Evolutionary conservation across 2,113 vertebrate genomes (phyloP), one percentile per base, ranked within the genome.

Genomic region (Rhynchomys soricoides): DNA sequence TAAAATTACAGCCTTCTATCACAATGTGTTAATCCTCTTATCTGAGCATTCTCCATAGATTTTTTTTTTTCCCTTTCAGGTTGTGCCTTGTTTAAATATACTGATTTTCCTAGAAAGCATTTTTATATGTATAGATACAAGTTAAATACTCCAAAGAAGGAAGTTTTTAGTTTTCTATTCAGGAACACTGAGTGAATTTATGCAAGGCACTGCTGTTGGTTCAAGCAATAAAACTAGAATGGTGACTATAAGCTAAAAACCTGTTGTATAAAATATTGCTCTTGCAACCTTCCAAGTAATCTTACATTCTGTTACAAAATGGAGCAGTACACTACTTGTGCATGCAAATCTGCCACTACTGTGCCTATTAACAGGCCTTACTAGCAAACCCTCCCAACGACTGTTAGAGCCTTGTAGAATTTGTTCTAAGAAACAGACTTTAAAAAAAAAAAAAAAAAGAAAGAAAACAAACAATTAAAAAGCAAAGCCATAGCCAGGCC

Each of bases 11-110:
- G 96, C 96, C 95, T 97, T 96, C 97, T 95, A 94, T 97, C 97
- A 98, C 89, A 95, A 91, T 95, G 97, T 95, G 96, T 94, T 98
- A 99, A 99, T 98, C 98, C 98, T 98, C 98, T 98, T 98, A 98
- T 91, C 98, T 97, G 94, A 86, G 78, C 50, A 94, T 93, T 97
- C 75, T 68, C 91, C 29, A 92, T 5, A 96, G 81, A 94, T 95
- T 95, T 75, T 0, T 73, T 70, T 45, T 45, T 31, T 75, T 48
- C 40, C 17, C 86, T 86, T 82, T 87, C 74, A 87, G 50, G 0
- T 88, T 97, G 94, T 94, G 62, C 93, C 62, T 83, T 86, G 50
- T 91, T 91, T 64, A 97, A 98, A 97, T 95, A 89, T 81, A 92
- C 93, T 96, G 68, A 55, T 5, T 79, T 91, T 70, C 55, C 74